A percentile compares a stretch with the other conserved stretches of the same genome.
These are phyloP conservation scores for Etheostoma spectabile DNA, from an alignment of 2,113 vertebrate species.

Conservation along the genomic window DNA sequence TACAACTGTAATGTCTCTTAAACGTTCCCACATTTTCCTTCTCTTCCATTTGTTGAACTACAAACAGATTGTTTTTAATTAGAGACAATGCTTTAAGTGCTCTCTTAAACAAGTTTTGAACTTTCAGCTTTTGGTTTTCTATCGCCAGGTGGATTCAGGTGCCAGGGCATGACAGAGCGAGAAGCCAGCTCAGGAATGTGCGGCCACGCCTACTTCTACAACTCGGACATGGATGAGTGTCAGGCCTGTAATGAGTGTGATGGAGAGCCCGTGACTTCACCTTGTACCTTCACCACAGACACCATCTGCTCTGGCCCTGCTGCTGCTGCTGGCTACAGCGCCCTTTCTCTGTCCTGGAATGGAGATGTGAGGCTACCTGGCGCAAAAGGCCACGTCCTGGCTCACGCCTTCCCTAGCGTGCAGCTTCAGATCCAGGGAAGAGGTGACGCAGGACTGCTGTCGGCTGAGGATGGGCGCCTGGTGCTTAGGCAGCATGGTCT, in stretches of 20 bases:
- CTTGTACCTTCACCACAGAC: slow-evolving; percentile 86
- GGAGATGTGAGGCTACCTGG: slow-evolving; percentile 77
- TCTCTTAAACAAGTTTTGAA: neutral
- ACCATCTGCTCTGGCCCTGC: slow-evolving; percentile 82
- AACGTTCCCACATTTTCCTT: neutral
- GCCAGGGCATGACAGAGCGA: slow-evolving; percentile 86
- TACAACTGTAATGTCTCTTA: neutral
- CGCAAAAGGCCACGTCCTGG: slow-evolving; percentile 51
- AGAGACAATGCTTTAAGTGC: neutral
- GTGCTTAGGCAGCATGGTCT: slow-evolving; percentile 88
- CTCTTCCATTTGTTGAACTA: neutral
- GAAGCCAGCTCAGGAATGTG: slow-evolving; percentile 85
- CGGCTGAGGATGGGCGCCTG: slow-evolving; percentile 76
- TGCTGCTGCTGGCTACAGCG: slow-evolving; percentile 68
- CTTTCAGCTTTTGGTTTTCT: neutral
- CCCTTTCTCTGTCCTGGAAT: slow-evolving; percentile 86
- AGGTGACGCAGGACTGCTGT: slow-evolving; percentile 70
- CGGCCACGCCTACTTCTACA: slow-evolving; percentile 88
- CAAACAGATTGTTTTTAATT: neutral
- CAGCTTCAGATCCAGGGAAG: slow-evolving; percentile 84
- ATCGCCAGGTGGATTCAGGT: slow-evolving; percentile 89
- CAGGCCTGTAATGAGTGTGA: slow-evolving; percentile 88
- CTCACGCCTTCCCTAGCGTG: slow-evolving; percentile 80
- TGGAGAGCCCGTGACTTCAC: slow-evolving; percentile 74
- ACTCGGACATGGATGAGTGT: slow-evolving; percentile 87